Conservation (phyloP, 2,888 invertebrate species). For the Andrena minutula region DNA sequence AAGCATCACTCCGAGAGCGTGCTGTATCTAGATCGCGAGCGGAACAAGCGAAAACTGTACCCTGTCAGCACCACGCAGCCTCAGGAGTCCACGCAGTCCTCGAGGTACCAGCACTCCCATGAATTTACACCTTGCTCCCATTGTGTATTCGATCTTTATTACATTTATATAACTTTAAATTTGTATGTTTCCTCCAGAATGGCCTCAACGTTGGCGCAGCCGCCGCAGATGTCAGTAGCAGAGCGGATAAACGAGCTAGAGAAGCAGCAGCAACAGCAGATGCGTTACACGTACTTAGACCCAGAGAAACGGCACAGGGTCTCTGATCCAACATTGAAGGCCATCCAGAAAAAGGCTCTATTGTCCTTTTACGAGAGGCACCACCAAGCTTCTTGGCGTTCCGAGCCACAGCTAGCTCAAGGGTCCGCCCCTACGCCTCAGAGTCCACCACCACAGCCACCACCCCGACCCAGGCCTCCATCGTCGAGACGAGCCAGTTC, state of each 20-base stretch:
- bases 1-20: constrained; percentile 92
- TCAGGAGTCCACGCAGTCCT: constrained; percentile 71
- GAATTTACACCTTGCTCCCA: neutral
- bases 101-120: constrained; percentile 65
- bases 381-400: constrained; percentile 86
- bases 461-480: constrained; percentile 84
- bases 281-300: constrained; percentile 89
- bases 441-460: constrained; percentile 82
- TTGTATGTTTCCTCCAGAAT: constrained; percentile 65
- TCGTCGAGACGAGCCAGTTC: constrained; percentile 88
- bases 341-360: constrained; percentile 93
- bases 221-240: constrained; percentile 86
- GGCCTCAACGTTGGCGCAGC: constrained; percentile 76
- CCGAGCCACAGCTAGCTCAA: constrained; percentile 87
- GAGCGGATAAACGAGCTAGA: constrained; percentile 86
- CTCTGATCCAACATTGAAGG: constrained; percentile 91
- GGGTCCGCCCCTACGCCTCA: constrained; percentile 61
- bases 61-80: constrained; percentile 90
- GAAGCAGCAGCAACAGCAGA: constrained; percentile 83
- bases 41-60: constrained; percentile 88
- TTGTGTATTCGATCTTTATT: neutral
- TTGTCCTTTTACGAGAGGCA: constrained; percentile 93
- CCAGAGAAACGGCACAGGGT: constrained; percentile 91
- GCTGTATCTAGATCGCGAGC: constrained; percentile 88
- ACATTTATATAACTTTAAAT: neutral